phyloP scores from a whole-genome alignment of 2,113 vertebrate species.

The Centropristis striata region DNA sequence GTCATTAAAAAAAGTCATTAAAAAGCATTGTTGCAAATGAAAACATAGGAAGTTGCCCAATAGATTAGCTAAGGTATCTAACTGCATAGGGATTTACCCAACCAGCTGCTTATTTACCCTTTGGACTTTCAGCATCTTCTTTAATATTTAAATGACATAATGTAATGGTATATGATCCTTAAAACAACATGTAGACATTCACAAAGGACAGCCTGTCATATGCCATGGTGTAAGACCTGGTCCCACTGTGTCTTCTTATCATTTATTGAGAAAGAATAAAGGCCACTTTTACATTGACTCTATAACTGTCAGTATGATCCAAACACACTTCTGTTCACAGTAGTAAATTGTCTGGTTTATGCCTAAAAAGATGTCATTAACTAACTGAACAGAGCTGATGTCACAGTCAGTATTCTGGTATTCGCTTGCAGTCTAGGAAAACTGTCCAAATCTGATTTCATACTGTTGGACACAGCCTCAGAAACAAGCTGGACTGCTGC shows the following conservation, averaged over 20 bases:
- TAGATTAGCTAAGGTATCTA: neutral
- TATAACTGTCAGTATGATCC: neutral
- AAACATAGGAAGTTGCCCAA: neutral
- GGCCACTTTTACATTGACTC: neutral
- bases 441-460: slow-evolving; percentile 27
- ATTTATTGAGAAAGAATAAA: neutral
- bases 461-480: slow-evolving; percentile 21
- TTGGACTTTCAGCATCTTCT: too few relatives aligned
- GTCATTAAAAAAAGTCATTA: too few relatives aligned
- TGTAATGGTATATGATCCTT: too few relatives aligned
- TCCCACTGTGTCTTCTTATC: neutral
- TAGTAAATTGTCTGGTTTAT: slow-evolving; percentile 23
- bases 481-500: slow-evolving; percentile 31
- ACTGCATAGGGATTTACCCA: too few relatives aligned
- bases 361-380: slow-evolving; percentile 14
- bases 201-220: too few relatives aligned
- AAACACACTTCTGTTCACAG: slow-evolving; percentile 3
- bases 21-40: neutral
- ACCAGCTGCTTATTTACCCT: too few relatives aligned
- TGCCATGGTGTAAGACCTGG: too few relatives aligned
- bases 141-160: too few relatives aligned
- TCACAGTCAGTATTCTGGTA: slow-evolving; percentile 19
- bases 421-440: slow-evolving; percentile 26
- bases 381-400: slow-evolving; percentile 8
- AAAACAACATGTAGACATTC: too few relatives aligned